Base-by-base conservation (phyloP, 1,140 invertebrate species). In the Drosophila punjabiensis region DNA sequence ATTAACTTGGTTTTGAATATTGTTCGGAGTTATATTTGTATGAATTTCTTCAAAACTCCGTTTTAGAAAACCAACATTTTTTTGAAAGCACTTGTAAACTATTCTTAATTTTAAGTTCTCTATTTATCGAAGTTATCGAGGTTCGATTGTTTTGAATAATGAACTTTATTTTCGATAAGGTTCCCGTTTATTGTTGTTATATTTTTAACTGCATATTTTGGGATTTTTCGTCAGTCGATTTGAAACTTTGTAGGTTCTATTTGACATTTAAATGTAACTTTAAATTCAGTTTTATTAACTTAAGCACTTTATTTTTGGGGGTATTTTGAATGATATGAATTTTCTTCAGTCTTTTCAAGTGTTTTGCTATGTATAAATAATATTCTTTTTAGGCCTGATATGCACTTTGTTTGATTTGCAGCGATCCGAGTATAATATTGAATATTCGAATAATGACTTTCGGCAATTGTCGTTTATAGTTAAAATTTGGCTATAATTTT, bases 371-470 rank as follows among this genome's bases (percentile, higher is more conserved):
- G 41, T 60, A 35, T 24, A 43, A 20, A 3, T 5, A 43, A 24
- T 58, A 66, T 39, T 48, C 18, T 35, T 24, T 24, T 16, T 5
- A 33, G 9, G 14, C 3, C 39, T 61, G 28, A 52, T 20, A 55
- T 52, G 60, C 52, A 81, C 55, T 64, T 59, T 64, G 24, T 43
- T 28, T 67, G 16, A 20, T 30, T 65, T 56, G 18, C 32, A 39
- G 35, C 35, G 35, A 58, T 39, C 55, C 55, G 35, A n/a, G 16
- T 11, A 50, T 28, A 16, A 14, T 41, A 66, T 47, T 35, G 8
- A 50, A 28, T 20, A 45, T 20, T 28, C 59, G 50, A 47, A 47
- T 45, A 24, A 24, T 16, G 48, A 61, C 20, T 78, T 63, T 70
- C 14, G 66, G 53, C 45, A 41, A 68, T 59, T 75, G 39, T 60